Base-by-base conservation (phyloP, 2,113 vertebrate genomes). In the Podiceps cristatus region DNA sequence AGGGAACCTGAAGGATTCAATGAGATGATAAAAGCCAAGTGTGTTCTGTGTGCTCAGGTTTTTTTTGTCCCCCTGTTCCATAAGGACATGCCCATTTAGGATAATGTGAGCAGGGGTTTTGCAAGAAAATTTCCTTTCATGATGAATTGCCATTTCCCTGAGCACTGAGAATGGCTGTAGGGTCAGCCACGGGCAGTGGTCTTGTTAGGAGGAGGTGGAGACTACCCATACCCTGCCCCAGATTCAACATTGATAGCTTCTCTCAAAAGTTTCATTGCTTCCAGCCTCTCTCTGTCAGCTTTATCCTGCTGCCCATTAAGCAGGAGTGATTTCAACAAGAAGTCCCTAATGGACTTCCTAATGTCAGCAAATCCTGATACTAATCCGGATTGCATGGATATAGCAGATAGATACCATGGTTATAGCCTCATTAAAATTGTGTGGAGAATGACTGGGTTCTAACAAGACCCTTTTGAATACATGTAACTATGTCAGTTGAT, bases 321-420 rank as follows among this genome's bases (percentile, higher is more conserved):
- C 33, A 91, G 53, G 19, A 73, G 5, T 35, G 35, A 67, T 81
- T 88, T 69, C 56, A 52, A 74, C 40, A 50, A 13, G n/a, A 93
- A 37, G 11, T 72, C 56, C 79, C 64, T 44, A 52, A 33, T 40
- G 52, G 31, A 35, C 29, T 63, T 94, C 47, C 44, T 81, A 31
- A 91, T 95, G 69, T 91, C 93, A 94, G 76, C 89, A 90, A 96
- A 85, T 37, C 80, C 69, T 85, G 44, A 40, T 75, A 56, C 56
- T 68, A 45, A 56, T 76, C 67, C 4, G 3, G 50, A 83, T 23
- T 86, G 29, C 76, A 53, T 2, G 28, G 60, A 29, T 37, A 13
- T 13, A 86, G 59, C 58, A 69, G 55, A 53, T 17, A 91, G 69
- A 91, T 72, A 6, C 62, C 12, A 4, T 2, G 18, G 73, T 50